Evolutionary conservation across 2,888 invertebrate species (phyloP).

Genomic region (Pinctada fucata): DNA sequence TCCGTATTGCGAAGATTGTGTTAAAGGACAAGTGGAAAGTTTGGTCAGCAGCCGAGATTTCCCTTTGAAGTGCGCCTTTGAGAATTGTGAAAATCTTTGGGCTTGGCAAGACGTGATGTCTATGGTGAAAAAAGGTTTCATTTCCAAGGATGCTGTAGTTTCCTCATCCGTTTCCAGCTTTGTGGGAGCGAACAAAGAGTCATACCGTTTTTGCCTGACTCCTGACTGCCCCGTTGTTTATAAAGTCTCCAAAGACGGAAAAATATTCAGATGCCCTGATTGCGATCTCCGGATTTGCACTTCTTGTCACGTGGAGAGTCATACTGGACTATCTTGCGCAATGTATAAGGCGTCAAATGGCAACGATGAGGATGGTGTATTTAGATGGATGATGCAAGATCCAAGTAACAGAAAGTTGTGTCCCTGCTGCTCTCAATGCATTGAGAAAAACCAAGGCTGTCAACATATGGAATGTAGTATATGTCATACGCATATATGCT

Average conservation of each 20-base stretch:
- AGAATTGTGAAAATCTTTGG: constrained; percentile 56
- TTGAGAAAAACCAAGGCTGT: constrained; percentile 70
- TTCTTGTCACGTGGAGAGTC: constrained; percentile 62
- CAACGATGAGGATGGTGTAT: constrained; percentile 43
- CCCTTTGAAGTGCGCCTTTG: constrained; percentile 62
- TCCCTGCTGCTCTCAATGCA: constrained; percentile 61
- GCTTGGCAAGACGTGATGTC: constrained; percentile 56
- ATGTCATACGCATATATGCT: constrained; percentile 68
- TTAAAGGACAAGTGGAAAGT: constrained; percentile 50
- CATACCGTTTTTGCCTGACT: constrained; percentile 64
- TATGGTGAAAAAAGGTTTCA: constrained; percentile 38
- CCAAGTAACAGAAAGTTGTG: constrained; percentile 57
- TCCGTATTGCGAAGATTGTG: constrained; percentile 66
- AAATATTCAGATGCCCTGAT: constrained; percentile 52
- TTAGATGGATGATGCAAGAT: constrained; percentile 56
- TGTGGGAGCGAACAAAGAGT: constrained; percentile 47
- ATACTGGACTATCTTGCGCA: constrained; percentile 65
- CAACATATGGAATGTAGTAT: constrained; percentile 63
- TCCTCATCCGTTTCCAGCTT: constrained; percentile 56
- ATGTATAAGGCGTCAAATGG: constrained; percentile 50
- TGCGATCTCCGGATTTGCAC: constrained; percentile 62
- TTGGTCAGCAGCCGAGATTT: constrained; percentile 53
- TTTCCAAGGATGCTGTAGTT: constrained; percentile 41
- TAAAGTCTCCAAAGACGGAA: constrained; percentile 47
- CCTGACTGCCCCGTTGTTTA: constrained; percentile 70